These are phyloP conservation scores for Leptestheria dahalacensis DNA, from an alignment of 1,140 invertebrate genomes.

Conservation along the genomic window DNA sequence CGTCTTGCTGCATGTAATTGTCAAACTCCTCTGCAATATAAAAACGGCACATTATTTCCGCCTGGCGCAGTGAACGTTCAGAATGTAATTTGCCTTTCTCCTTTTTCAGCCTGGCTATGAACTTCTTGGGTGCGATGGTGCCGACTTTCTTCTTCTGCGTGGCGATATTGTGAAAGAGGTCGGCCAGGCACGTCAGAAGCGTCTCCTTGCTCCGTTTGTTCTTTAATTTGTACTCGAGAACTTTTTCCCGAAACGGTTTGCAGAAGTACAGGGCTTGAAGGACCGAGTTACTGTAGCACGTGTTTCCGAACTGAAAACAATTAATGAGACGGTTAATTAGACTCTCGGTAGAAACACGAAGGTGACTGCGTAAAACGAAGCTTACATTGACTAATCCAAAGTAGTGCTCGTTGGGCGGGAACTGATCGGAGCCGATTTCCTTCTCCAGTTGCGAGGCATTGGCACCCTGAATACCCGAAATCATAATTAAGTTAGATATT, in stretches of 20 bases:
- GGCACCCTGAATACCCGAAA: conserved; percentile 51
- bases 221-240: conserved; percentile 94
- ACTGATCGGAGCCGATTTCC: conserved; percentile 93
- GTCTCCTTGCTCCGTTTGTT: conserved; percentile 97
- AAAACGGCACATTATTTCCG: conserved; percentile 14
- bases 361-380: too few species aligned
- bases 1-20: conserved; percentile 99
- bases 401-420: conserved; percentile 95
- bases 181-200: conserved; percentile 88
- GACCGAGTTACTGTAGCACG: conserved; percentile 99
- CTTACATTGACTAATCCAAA: conserved; percentile 96
- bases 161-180: conserved; percentile 96
- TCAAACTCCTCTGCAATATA: conserved; percentile 84
- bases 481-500: too few species aligned
- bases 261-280: conserved; percentile 99
- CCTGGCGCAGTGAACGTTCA: not conserved
- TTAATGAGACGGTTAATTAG: too few species aligned
- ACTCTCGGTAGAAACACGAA: too few species aligned
- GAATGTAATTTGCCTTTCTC: conserved; percentile 62
- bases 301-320: conserved; percentile 98
- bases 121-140: conserved; percentile 98
- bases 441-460: conserved; percentile 95
- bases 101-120: conserved; percentile 92
- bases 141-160: conserved; percentile 99
- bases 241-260: conserved; percentile 94